Conservation (phyloP, 2,113 vertebrate species). For the Paracanthobrama guichenoti region DNA sequence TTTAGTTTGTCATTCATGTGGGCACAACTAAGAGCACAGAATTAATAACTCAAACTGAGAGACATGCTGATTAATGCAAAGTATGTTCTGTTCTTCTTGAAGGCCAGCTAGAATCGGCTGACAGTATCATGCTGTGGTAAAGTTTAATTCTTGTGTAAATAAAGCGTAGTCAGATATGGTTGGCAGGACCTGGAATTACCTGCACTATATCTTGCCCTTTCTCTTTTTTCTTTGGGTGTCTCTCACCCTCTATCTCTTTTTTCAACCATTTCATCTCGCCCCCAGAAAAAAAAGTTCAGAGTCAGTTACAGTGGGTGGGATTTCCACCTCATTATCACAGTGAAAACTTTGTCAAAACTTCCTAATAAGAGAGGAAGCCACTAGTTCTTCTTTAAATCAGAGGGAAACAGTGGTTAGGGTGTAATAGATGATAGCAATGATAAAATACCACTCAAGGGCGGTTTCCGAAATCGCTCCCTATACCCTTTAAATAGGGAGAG, state of each 20-base stretch:
- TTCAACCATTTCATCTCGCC: constrained; percentile 43
- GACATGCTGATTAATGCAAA: constrained; percentile 28
- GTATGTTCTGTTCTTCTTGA: constrained; percentile 35
- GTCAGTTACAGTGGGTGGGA: constrained; percentile 51
- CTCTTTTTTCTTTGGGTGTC: constrained; percentile 21
- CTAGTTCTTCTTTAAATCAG: constrained; percentile 34
- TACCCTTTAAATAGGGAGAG: no score
- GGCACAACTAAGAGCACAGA: constrained; percentile 32
- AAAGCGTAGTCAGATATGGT: constrained; percentile 39
- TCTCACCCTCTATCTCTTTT: constrained; percentile 14
- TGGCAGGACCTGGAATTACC: constrained; percentile 33
- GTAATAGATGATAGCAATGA: constrained; percentile 10
- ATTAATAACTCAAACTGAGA: constrained; percentile 29
- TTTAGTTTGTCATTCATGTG: constrained; percentile 23
- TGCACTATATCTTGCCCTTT: constrained; percentile 23
- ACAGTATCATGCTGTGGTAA: constrained; percentile 16
- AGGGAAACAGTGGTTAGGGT: neutral
- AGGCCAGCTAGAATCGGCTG: constrained; percentile 41
- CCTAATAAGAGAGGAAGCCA: constrained; percentile 9
- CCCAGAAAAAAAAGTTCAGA: constrained; percentile 41
- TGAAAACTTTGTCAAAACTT: constrained; percentile 44
- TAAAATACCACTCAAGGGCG: constrained; percentile 1
- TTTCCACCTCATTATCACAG: constrained; percentile 50
- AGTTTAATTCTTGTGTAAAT: constrained; percentile 32
- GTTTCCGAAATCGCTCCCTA: no score